These are phyloP conservation scores for Zele albiditarsus DNA, from an alignment of 2,888 invertebrate species.

Conservation along the genomic window DNA sequence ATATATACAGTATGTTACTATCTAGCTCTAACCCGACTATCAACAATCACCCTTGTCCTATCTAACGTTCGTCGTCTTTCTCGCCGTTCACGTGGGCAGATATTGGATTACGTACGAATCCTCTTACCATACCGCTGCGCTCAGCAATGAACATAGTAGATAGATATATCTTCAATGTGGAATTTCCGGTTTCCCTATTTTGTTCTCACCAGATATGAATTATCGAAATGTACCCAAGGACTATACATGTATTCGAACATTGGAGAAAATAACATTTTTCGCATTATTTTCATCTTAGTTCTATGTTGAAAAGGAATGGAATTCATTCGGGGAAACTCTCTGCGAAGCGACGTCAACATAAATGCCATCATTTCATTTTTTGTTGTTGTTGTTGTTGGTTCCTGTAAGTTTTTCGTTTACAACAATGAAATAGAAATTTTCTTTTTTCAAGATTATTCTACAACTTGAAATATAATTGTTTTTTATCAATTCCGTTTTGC, in stretches of 20 bases:
- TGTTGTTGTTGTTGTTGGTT: too few species aligned
- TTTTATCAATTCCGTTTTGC: too few species aligned
- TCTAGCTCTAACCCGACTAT: background rate
- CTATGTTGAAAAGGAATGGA: background rate
- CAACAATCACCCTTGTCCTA: background rate
- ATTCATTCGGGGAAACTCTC: too few species aligned
- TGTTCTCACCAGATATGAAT: background rate
- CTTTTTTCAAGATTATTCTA: too few species aligned
- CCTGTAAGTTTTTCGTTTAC: too few species aligned
- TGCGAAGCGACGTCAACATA: too few species aligned
- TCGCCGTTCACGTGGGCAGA: conserved; percentile 11
- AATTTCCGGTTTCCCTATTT: conserved; percentile 26
- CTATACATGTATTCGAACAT: background rate
- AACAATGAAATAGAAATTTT: too few species aligned
- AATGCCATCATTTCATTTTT: too few species aligned
- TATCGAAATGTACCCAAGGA: background rate
- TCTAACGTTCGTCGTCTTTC: conserved; percentile 2
- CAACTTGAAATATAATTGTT: too few species aligned
- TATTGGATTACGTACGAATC: conserved; percentile 5
- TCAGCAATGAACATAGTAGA: conserved; percentile 8
- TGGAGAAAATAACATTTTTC: background rate
- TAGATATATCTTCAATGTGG: conserved; percentile 21
- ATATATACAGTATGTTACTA: background rate
- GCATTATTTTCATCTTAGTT: background rate
- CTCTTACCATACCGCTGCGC: background rate